A percentile compares a stretch with the other conserved stretches of the same genome.
phyloP scores from a whole-genome alignment of 2,113 vertebrate species.

The Coreoperca whiteheadi region DNA sequence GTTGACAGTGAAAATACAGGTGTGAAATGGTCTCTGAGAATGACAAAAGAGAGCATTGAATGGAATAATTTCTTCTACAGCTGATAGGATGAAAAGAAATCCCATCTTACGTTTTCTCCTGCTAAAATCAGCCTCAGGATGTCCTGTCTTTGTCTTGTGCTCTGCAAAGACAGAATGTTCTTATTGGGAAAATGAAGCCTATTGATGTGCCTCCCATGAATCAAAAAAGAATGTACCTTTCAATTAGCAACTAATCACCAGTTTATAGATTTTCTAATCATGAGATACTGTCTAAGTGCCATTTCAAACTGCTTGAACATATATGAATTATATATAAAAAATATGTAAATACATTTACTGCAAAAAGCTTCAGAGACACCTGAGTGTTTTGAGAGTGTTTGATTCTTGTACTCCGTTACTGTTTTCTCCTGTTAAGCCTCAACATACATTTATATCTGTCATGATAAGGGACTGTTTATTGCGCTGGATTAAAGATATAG shows the following conservation, averaged over 20 bases:
- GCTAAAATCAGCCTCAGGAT: constrained; percentile 85
- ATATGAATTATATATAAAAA: not conserved
- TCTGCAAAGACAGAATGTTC: constrained; percentile 70
- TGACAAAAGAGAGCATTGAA: constrained; percentile 1
- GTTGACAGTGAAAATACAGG: constrained; percentile 27
- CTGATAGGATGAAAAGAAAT: constrained; percentile 18
- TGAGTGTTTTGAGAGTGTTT: not conserved
- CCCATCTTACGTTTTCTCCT: constrained; percentile 83
- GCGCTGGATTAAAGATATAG: not conserved
- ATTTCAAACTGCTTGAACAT: not conserved
- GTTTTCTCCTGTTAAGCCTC: not conserved
- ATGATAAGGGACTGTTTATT: not conserved
- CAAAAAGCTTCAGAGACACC: no score
- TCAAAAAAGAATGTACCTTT: not conserved
- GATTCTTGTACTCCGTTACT: not conserved
- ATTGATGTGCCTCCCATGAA: not conserved
- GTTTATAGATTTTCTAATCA: not conserved
- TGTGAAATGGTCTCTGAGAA: constrained; percentile 6
- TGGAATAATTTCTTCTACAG: not conserved
- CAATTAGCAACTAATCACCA: not conserved
- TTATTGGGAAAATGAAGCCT: not conserved
- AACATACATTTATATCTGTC: not conserved
- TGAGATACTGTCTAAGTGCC: not conserved
- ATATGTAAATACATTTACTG: not conserved
- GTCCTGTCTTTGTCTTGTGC: constrained; percentile 81